Evolutionary conservation across 2,888 invertebrate genomes (phyloP).

Genomic region (Celastrina argiolus): DNA sequence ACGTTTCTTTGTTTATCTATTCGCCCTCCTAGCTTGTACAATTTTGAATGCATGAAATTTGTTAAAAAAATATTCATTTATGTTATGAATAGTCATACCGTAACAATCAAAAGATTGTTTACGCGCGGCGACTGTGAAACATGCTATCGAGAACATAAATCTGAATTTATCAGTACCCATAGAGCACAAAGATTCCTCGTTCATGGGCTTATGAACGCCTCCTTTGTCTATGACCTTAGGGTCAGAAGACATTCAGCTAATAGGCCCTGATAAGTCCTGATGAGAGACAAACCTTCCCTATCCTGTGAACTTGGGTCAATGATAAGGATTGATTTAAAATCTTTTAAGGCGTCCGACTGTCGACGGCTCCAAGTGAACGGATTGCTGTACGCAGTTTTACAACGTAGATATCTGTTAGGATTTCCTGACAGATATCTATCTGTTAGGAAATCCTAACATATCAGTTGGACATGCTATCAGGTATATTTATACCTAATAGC

Average conservation of each 20-base stretch:
- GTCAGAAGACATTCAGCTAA: constrained; percentile 50
- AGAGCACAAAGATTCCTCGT: constrained; percentile 56
- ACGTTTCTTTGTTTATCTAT: too few species aligned
- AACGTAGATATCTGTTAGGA: not conserved
- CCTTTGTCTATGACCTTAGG: constrained; percentile 49
- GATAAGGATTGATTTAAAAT: not conserved
- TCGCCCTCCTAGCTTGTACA: too few species aligned
- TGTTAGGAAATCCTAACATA: too few species aligned
- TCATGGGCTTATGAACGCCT: constrained; percentile 42
- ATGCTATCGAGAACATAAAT: constrained; percentile 59
- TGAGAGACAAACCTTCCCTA: not conserved
- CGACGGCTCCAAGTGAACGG: not conserved
- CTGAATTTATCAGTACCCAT: constrained; percentile 62
- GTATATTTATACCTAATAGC: too few species aligned
- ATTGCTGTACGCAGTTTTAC: not conserved
- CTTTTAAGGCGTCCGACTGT: not conserved
- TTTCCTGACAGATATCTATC: too few species aligned
- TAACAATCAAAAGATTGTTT: not conserved
- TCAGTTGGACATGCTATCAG: too few species aligned
- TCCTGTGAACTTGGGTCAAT: not conserved
- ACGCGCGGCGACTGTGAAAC: constrained; percentile 15
- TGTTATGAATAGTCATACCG: too few species aligned
- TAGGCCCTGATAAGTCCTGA: constrained; percentile 29
- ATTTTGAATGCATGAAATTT: too few species aligned
- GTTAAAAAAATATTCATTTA: too few species aligned